Evolutionary conservation across 2,888 invertebrate species (phyloP), one percentile per base, ranked within the genome.

Genomic region (Lithosia quadra): DNA sequence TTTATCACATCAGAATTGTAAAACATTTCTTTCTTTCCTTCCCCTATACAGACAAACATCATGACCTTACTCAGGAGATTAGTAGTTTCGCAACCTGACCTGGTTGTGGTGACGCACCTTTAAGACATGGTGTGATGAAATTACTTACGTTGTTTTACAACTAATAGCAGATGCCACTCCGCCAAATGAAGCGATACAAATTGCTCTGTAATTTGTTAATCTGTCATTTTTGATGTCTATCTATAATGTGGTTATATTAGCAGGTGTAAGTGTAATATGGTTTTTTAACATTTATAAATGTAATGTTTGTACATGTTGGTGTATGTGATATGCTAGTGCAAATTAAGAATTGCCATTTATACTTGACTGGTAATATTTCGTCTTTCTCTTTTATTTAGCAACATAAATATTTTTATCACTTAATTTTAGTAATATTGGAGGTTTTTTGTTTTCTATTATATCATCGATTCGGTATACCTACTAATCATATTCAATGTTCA

Each of bases 101-200:
- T 79, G 84, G 64, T 84, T 82, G 74, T 72, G 76, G 75, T 83
- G 81, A 84, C 82, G 82, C 83, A 71, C 80, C 80, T 82, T 65
- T 63, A 63, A 79, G 73, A 78, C 75, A 71, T 74, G 71, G 68
- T 66, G 78, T 82, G 77, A 77, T 78, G 84, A 80, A 83, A 84
- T 82, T 76, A 76, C 34, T 39, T 13, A 71, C 73, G 84, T 79
- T 81, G 79, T 81, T 82, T 82, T 82, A 80, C 73, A 75, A 75
- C 75, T 82, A 78, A 78, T 75, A 68, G 66, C 76, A 75, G 63
- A 69, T 57, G 63, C 65, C 65, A 65, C 36, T 33, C 33, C 36
- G 28, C 33, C 53, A n/a, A 63, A 71, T 78, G 63, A 72, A 69
- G 68, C 49, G 69, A 77, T 72, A 71, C 72, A 77, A 79, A 81